Conservation (phyloP, 2,888 invertebrate genomes). For the Chydorus sphaericus region DNA sequence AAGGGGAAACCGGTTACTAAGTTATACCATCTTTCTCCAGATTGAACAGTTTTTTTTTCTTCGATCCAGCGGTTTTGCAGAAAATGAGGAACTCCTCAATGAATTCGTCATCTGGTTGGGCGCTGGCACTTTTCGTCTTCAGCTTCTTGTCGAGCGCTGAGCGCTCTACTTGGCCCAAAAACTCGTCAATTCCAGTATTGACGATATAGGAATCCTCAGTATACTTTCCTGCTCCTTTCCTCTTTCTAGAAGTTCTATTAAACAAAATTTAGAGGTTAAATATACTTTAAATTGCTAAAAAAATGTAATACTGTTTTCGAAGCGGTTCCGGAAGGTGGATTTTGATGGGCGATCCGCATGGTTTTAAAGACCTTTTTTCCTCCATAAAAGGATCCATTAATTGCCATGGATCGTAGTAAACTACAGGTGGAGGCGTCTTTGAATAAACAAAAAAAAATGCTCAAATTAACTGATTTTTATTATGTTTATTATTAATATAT, state of each 20-base stretch:
- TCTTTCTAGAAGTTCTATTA: neutral
- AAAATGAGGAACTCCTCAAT: neutral
- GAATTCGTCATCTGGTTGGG: neutral
- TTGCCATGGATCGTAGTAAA: neutral
- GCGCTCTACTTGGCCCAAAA: no score
- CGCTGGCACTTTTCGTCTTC: neutral
- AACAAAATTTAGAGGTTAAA: neutral
- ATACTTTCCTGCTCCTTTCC: neutral
- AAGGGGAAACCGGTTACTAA: no score
- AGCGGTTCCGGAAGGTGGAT: neutral
- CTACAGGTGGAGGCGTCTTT: no score
- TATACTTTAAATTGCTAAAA: neutral
- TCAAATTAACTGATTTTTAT: no score
- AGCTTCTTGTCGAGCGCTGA: no score
- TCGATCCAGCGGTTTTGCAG: neutral
- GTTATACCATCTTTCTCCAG: no score
- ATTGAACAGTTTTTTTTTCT: neutral
- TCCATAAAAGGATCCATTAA: neutral
- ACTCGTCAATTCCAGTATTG: neutral
- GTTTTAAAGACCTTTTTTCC: neutral
- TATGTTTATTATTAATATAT: no score
- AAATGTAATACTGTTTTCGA: neutral
- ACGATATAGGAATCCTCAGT: neutral
- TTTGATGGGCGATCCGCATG: neutral
- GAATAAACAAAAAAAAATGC: no score